Percentiles rank a stretch among this genome's conserved stretches.
Conservation (phyloP, 2,113 vertebrate genomes). For the Triplophysa rosa region DNA sequence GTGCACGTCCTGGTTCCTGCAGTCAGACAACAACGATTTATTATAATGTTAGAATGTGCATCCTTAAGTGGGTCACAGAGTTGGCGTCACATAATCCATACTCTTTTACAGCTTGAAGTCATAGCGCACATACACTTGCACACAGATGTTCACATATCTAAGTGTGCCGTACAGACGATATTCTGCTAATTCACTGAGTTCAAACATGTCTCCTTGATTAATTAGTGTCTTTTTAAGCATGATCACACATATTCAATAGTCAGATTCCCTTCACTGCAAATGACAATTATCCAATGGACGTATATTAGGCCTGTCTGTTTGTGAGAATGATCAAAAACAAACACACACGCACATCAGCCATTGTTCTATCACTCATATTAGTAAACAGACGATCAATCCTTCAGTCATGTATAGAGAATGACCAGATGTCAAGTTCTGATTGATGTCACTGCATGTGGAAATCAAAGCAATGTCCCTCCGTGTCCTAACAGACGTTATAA, state of each 20-base stretch:
- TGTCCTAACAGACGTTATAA: slow-evolving; percentile 95
- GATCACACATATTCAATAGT: slow-evolving; percentile 32
- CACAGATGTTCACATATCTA: background rate
- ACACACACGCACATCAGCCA: slow-evolving; percentile 13
- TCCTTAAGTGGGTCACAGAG: slow-evolving; percentile 45
- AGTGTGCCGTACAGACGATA: background rate
- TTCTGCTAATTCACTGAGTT: background rate
- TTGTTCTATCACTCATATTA: slow-evolving; percentile 88
- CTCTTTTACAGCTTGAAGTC: slow-evolving; percentile 15
- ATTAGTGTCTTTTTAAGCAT: slow-evolving; percentile 9
- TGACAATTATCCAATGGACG: background rate
- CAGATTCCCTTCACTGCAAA: slow-evolving; percentile 18
- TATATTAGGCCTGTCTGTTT: background rate
- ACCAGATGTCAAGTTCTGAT: slow-evolving; percentile 94
- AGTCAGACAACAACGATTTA: slow-evolving; percentile 21
- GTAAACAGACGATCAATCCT: slow-evolving; percentile 98
- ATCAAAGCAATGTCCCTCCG: slow-evolving; percentile 86
- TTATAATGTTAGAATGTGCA: slow-evolving; percentile 36
- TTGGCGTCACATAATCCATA: slow-evolving; percentile 8
- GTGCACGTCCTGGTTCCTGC: slow-evolving; percentile 19
- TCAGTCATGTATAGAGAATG: slow-evolving; percentile 90
- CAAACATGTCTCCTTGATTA: slow-evolving; percentile 16
- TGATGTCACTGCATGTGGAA: slow-evolving; percentile 88
- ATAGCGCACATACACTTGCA: background rate
- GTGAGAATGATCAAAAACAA: background rate